Base-by-base conservation (phyloP, 2,797 vertebrate species). In the Chromis chromis region DNA sequence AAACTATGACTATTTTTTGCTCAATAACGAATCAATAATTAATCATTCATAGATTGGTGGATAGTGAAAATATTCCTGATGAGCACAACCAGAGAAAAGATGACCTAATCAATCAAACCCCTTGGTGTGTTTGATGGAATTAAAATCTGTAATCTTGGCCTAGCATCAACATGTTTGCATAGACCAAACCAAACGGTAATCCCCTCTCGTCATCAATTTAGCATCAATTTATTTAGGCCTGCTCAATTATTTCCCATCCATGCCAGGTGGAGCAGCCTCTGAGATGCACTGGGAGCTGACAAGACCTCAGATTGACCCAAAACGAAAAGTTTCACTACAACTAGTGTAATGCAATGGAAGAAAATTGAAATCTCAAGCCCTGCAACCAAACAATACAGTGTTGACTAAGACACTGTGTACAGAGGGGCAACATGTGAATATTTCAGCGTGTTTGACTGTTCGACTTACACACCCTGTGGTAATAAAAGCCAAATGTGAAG, bases 401-500 rank as follows among this genome's bases (percentile, higher is more conserved):
- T 62, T 75, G 33, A 78, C 64, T 54, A 28, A 59, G 39, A 77
- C 42, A 55, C 12, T 0, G 52, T 39, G 50, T 49, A 44, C 53
- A 36, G 44, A 36, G 10, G 42, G 40, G 46, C 67, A 28, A 24
- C 64, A 28, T 59, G 74, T 74, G 71, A 78, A 65, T 65, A 78
- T 68, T 75, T 85, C 71, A 67, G 56, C 36, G 55, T 46, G 28
- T 82, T 65, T 72, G 44, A 53, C 44, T 53, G 57, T 39, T 70
- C 53, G 19, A 42, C 27, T 76, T 64, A 49, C 36, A 48, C 70
- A 78, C 48, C 67, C 46, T 54, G 63, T 56, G 24, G 70, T 80
- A 82, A 86, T 81, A 75, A 78, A 87, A 87, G 48, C 60, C 74
- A 85, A 85, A 85, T 80, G 71, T 74, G 67, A 65, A 22, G 22